phyloP scores from a whole-genome alignment of 2,888 invertebrate species.

The Drosophila anceps region DNA sequence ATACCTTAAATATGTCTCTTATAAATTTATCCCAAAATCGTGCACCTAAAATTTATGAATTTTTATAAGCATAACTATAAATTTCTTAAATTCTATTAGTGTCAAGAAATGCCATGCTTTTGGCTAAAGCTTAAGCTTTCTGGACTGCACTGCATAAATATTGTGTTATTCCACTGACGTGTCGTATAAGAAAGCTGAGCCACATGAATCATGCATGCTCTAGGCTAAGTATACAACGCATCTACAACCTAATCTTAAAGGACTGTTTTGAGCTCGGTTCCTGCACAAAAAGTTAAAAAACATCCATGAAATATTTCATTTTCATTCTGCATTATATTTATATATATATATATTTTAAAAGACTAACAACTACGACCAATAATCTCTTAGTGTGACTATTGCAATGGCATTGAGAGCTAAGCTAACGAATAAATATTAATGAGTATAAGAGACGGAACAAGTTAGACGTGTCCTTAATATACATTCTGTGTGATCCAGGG shows the following conservation, averaged over 20 bases:
- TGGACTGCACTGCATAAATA: neutral
- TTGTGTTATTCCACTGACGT: neutral
- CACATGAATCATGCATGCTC: neutral
- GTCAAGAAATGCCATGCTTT: neutral
- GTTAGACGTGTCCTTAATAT: slow-evolving; percentile 34
- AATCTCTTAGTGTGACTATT: slow-evolving; percentile 40
- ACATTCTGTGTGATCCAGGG: slow-evolving; percentile 86
- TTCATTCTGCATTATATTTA: slow-evolving; percentile 32
- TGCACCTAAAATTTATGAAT: no score
- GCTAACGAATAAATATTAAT: slow-evolving; percentile 48
- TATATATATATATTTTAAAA: slow-evolving; percentile 9
- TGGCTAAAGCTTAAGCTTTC: neutral
- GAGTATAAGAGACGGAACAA: slow-evolving; percentile 5
- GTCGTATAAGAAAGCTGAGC: neutral
- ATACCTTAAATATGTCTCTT: no score
- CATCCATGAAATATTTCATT: neutral
- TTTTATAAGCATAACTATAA: no score
- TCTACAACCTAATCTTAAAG: neutral
- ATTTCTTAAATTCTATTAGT: no score
- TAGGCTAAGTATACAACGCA: no score
- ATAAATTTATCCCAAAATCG: no score
- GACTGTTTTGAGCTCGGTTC: no score
- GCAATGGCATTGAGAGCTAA: slow-evolving; percentile 55
- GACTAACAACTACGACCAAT: slow-evolving; percentile 35
- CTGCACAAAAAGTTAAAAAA: neutral